These are phyloP conservation scores for Perca flavescens DNA, from an alignment of 2,113 vertebrate genomes.

Conservation along the genomic window DNA sequence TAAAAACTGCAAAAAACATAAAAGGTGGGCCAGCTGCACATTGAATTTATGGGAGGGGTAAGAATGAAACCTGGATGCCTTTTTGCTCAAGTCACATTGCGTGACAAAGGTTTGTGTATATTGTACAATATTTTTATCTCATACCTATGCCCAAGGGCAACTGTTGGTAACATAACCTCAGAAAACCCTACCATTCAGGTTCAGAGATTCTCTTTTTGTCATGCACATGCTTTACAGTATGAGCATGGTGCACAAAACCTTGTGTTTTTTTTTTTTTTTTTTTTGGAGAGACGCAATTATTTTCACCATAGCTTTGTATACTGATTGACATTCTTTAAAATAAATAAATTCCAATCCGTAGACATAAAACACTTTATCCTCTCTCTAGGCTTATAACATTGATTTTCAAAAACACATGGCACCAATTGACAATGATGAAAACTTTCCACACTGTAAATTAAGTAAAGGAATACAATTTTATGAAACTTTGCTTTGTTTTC, in stretches of 20 bases:
- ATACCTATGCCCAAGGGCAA: slow-evolving; percentile 55
- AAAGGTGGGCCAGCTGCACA: slow-evolving; percentile 8
- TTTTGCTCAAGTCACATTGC: slow-evolving; percentile 61
- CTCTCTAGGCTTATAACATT: background rate
- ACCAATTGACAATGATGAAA: background rate
- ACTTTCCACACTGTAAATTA: background rate
- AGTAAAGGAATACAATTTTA: background rate
- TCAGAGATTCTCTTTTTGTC: slow-evolving; percentile 62
- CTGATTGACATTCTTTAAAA: slow-evolving; percentile 1
- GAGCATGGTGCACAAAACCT: slow-evolving; percentile 21
- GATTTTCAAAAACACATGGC: slow-evolving; percentile 9
- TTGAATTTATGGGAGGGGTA: slow-evolving; percentile 16
- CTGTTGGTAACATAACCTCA: slow-evolving; percentile 60
- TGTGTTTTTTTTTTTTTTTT: background rate
- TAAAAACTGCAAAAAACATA: background rate
- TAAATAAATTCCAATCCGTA: slow-evolving; percentile 13
- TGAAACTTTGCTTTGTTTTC: slow-evolving; percentile 5
- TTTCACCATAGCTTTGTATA: slow-evolving; percentile 6
- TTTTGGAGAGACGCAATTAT: background rate
- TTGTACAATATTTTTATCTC: slow-evolving; percentile 68
- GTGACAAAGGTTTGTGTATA: slow-evolving; percentile 72
- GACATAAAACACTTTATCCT: background rate
- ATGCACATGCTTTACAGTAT: slow-evolving; percentile 15
- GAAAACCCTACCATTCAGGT: slow-evolving; percentile 76
- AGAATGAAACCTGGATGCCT: slow-evolving; percentile 37